Evolutionary conservation across 2,113 vertebrate genomes (phyloP), one percentile per base, ranked within the genome.

Genomic region (Gymnocephalus cernua): DNA sequence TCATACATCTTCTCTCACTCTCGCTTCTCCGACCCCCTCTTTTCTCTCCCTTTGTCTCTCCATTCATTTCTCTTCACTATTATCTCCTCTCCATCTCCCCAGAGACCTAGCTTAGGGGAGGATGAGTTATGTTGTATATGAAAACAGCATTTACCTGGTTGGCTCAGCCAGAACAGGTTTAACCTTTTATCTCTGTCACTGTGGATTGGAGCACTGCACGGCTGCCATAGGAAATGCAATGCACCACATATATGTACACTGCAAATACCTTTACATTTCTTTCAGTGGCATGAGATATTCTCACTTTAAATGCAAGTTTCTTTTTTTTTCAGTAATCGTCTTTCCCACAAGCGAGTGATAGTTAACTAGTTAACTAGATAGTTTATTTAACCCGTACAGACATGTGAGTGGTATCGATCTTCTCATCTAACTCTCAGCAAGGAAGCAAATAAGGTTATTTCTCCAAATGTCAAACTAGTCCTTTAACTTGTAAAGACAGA

Each of bases 51-150:
- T 15, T 41, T 58, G n/a, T 77, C 82, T 80, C 57, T 71, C 64
- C 61, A 61, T 82, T 87, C 83, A 91, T 85, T 90, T 84, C 74
- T 83, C 76, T 69, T 86, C 84, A 83, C 84, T 70, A 82, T 91
- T 80, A 86, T 90, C 90, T 75, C 66, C 80, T 77, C 86, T 77
- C 58, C 71, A 79, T 88, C 88, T 82, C 83, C 73, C 82, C 71
- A 18, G 87, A 83, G 87, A 82, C 47, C 27, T 4, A 13, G 77
- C 83, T 64, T 18, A 45, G 80, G 80, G 74, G 79, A 61, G 70
- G 79, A 92, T 90, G 90, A 93, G 73, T 92, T 92, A 88, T 93
- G 87, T 78, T 77, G 77, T 88, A 82, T 81, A 84, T 92, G 90
- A 91, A 92, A 89, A 89, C 86, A 54, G 79, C 83, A 59, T 93